Conservation (phyloP, 2,797 vertebrate species). For the Trichosurus vulpecula region DNA sequence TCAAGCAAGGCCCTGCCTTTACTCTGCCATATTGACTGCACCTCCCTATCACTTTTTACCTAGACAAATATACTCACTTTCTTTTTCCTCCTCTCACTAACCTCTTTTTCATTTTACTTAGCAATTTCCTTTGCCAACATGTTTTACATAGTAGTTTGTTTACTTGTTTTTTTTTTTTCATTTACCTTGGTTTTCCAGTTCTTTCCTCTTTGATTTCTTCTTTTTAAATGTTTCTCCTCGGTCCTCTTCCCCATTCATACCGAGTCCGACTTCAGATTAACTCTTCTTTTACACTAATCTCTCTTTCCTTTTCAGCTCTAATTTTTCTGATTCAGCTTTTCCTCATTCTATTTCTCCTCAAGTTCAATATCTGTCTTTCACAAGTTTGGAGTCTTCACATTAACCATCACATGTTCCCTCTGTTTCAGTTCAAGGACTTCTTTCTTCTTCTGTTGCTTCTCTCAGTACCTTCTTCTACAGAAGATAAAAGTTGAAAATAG, state of each 20-base stretch:
- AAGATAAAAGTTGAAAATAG: not conserved
- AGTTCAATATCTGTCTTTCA: not conserved
- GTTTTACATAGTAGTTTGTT: not conserved
- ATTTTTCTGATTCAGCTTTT: not conserved
- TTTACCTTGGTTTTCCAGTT: not conserved
- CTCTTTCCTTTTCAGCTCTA: not conserved
- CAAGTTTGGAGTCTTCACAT: not conserved
- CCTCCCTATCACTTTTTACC: not conserved
- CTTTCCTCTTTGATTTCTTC: not conserved
- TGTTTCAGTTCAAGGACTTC: not conserved
- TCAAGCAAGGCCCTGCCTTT: no score
- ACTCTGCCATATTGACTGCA: no score
- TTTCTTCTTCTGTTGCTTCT: not conserved
- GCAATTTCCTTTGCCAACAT: not conserved
- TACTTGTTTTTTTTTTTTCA: not conserved
- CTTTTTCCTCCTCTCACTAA: not conserved
- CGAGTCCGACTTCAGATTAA: not conserved
- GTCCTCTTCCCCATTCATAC: not conserved
- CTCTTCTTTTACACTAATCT: not conserved
- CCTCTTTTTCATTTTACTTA: not conserved
- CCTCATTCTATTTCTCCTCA: not conserved
- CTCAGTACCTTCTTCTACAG: not conserved
- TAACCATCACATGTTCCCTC: not conserved
- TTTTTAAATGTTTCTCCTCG: not conserved
- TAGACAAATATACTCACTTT: not conserved